Conservation (phyloP, 2,797 vertebrate species). For the Clarias laeviceps region DNA sequence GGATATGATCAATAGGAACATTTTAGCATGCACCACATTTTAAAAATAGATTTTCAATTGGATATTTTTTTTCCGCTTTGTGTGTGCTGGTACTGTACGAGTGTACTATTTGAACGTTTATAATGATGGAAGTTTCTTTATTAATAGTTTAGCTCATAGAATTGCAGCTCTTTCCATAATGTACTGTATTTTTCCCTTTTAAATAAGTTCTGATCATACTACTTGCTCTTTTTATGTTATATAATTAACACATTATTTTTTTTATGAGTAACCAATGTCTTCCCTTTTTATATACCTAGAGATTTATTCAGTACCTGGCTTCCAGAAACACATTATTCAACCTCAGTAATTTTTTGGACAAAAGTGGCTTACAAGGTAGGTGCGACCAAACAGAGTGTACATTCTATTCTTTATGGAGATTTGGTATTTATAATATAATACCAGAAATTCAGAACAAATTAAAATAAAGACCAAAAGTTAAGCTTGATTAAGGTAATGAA, state of each 20-base stretch:
- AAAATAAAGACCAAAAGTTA: neutral
- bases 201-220: neutral
- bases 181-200: neutral
- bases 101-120: neutral
- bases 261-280: slow-evolving; percentile 10
- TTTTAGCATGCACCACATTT: neutral
- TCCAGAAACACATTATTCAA: slow-evolving; percentile 97
- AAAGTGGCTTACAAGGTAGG: slow-evolving; percentile 95
- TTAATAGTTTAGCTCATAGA: neutral
- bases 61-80: neutral
- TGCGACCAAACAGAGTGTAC: neutral
- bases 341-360: slow-evolving; percentile 95
- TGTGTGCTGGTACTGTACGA: neutral
- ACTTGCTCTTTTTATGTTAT: slow-evolving; percentile 8
- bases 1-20: no score
- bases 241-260: no score
- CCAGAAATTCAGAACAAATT: neutral
- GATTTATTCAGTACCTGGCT: slow-evolving; percentile 96
- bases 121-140: neutral
- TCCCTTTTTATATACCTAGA: slow-evolving; percentile 71
- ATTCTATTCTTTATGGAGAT: neutral
- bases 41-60: neutral
- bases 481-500: neutral
- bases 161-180: neutral
- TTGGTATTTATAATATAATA: neutral